A percentile compares a stretch with the other conserved stretches of the same genome.
Evolutionary conservation across 2,113 vertebrate genomes (phyloP).

Genomic region (Crotophaga sulcirostris): DNA sequence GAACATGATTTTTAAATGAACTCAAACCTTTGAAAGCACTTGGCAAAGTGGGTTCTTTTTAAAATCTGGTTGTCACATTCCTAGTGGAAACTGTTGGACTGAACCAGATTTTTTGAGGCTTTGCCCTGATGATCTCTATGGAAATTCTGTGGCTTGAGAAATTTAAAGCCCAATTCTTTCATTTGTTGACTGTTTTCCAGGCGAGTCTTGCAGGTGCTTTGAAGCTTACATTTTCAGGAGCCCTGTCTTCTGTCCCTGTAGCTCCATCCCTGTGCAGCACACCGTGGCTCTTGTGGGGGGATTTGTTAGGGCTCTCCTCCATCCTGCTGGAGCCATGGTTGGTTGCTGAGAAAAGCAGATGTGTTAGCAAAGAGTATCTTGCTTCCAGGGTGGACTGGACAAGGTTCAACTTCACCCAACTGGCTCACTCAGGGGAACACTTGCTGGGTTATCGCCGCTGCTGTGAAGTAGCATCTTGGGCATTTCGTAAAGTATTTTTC

Average conservation of each 20-base stretch:
- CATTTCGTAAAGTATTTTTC: neutral
- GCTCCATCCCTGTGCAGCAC: neutral
- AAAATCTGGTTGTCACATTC: neutral
- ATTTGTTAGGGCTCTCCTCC: neutral
- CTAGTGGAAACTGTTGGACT: neutral
- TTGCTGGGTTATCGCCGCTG: neutral
- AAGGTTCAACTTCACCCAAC: neutral
- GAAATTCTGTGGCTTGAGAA: neutral
- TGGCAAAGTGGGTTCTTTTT: neutral
- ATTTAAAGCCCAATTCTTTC: neutral
- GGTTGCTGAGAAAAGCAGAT: neutral
- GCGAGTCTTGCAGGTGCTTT: neutral
- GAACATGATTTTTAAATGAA: neutral
- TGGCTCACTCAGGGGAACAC: neutral
- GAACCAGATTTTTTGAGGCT: neutral
- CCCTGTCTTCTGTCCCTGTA: neutral
- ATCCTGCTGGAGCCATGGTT: neutral
- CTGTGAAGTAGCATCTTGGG: neutral
- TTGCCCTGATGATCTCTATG: neutral
- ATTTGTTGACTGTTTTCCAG: neutral
- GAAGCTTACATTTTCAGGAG: neutral
- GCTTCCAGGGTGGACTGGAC: neutral
- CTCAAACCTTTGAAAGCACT: neutral
- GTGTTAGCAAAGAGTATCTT: neutral
- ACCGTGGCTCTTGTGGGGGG: accelerated